These are phyloP conservation scores for Drosophila falleni DNA, from an alignment of 2,888 invertebrate species.

Conservation along the genomic window DNA sequence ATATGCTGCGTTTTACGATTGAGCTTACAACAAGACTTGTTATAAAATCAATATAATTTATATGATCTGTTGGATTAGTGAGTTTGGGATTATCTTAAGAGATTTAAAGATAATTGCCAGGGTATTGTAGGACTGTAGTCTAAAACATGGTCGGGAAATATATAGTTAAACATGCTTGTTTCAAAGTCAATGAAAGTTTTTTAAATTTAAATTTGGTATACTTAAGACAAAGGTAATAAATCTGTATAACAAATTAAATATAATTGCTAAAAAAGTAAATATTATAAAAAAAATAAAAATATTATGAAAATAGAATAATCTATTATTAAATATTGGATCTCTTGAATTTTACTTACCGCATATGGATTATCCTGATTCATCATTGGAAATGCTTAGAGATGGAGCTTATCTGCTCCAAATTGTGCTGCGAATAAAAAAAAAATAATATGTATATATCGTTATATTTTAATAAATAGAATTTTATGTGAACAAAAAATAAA, in stretches of 20 bases:
- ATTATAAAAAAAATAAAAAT: not conserved
- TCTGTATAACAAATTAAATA: not conserved
- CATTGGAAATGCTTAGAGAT: conserved; percentile 60
- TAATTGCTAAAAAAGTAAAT: not conserved
- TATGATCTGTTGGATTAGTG: conserved; percentile 26
- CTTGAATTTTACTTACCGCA: conserved; percentile 76
- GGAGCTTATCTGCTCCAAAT: conserved; percentile 19
- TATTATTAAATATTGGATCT: not conserved
- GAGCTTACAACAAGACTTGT: conserved; percentile 49
- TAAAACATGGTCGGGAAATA: not conserved
- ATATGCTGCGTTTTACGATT: conserved; percentile 55
- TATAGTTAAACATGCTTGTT: not conserved
- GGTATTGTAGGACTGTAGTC: not conserved
- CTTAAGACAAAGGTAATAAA: not conserved
- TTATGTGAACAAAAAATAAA: not conserved
- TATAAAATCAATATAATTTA: conserved; percentile 56
- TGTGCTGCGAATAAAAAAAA: conserved; percentile 47
- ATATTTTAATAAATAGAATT: not conserved
- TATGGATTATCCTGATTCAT: conserved; percentile 84
- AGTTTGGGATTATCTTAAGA: conserved; percentile 16
- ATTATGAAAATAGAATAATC: not conserved
- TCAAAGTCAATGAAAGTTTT: not conserved
- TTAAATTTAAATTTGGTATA: not conserved
- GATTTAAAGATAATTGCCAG: conserved; percentile 5
- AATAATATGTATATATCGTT: conserved; percentile 3